Conservation (phyloP, 1,140 invertebrate species). For the Cylas formicarius region DNA sequence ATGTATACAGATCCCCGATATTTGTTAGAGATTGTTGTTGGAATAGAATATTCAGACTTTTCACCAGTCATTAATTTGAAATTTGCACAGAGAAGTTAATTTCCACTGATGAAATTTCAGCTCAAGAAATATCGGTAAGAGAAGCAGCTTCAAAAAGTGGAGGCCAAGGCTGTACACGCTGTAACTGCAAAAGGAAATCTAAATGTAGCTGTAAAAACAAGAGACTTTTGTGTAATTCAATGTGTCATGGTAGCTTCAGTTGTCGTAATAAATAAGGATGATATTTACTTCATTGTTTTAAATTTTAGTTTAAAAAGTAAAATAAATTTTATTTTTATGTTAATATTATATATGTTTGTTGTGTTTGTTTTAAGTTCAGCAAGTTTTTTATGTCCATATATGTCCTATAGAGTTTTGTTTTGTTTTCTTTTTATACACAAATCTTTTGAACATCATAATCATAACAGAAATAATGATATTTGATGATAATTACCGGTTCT, state of each 20-base stretch:
- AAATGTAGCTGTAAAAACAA: conserved; percentile 22
- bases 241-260: conserved; percentile 19
- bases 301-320: conserved; percentile 3
- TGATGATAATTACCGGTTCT: too few relatives aligned
- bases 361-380: not conserved
- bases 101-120: conserved; percentile 21
- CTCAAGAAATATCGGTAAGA: conserved; percentile 20
- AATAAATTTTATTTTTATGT: conserved; percentile 2
- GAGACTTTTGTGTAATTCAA: conserved; percentile 17
- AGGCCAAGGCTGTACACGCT: conserved; percentile 18
- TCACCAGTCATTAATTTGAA: conserved; percentile 20
- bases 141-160: conserved; percentile 21
- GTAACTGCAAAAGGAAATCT: conserved; percentile 23
- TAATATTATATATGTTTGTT: conserved; percentile 5
- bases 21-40: conserved; percentile 3
- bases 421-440: conserved; percentile 1
- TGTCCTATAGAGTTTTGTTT: conserved; percentile 2
- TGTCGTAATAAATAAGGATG: conserved; percentile 20
- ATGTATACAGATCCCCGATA: conserved; percentile 7
- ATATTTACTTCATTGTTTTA: conserved; percentile 1
- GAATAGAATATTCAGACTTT: conserved; percentile 8
- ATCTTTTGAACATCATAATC: too few relatives aligned
- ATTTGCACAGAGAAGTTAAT: conserved; percentile 22
- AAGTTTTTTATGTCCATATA: conserved; percentile 1
- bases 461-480: too few relatives aligned